phyloP scores from a whole-genome alignment of 1,140 invertebrate genomes.

The Drosophila santomea region DNA sequence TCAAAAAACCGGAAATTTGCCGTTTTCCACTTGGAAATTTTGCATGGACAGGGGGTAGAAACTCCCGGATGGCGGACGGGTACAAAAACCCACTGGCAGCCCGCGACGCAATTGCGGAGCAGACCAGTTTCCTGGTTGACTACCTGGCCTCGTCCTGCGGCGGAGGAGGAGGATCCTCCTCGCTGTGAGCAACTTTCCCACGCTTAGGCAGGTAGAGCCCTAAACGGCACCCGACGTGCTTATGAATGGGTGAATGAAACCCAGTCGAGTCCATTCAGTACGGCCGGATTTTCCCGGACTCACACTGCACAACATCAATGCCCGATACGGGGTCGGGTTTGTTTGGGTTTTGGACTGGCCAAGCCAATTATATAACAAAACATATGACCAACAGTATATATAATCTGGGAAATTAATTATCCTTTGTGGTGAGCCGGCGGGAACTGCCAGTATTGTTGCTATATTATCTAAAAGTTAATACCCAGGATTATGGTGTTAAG shows the following conservation, averaged over 20 bases:
- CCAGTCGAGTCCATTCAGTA: slow-evolving; percentile 56
- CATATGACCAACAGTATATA: slow-evolving; percentile 72
- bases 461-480: slow-evolving; percentile 54
- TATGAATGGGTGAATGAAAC: slow-evolving; percentile 80
- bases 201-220: slow-evolving; percentile 71
- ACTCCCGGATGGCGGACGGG: slow-evolving; percentile 49
- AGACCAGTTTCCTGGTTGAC: slow-evolving; percentile 59
- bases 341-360: slow-evolving; percentile 62
- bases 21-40: slow-evolving; percentile 71
- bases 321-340: slow-evolving; percentile 3
- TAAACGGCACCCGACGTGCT: slow-evolving; percentile 48
- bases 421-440: slow-evolving; percentile 66
- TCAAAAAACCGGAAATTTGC: slow-evolving; percentile 80
- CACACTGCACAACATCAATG: slow-evolving; percentile 57
- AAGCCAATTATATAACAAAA: slow-evolving; percentile 83
- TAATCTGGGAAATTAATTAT: slow-evolving; percentile 77
- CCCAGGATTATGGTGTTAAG: slow-evolving; percentile 38
- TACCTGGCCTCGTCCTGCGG: slow-evolving; percentile 45
- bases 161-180: slow-evolving; percentile 1
- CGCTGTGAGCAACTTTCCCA: slow-evolving; percentile 63
- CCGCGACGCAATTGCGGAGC: slow-evolving; percentile 76
- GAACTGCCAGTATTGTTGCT: slow-evolving; percentile 41
- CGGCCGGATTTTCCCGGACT: slow-evolving; percentile 25
- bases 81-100: slow-evolving; percentile 67
- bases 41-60: slow-evolving; percentile 44